These are phyloP conservation scores for Campoletis raptor DNA, from an alignment of 2,888 invertebrate genomes.

Conservation along the genomic window DNA sequence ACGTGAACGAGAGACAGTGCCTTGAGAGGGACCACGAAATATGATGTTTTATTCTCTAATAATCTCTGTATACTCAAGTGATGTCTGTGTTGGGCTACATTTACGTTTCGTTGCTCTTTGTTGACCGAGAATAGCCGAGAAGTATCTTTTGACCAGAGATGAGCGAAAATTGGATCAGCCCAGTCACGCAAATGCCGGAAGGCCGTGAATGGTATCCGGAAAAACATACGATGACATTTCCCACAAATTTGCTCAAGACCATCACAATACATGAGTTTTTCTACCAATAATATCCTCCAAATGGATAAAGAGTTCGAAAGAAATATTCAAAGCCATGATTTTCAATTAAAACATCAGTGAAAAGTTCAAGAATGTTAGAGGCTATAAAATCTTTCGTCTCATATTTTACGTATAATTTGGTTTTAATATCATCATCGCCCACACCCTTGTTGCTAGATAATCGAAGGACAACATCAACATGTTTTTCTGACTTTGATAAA, in stretches of 20 bases:
- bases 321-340: background rate
- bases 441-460: constrained; percentile 3
- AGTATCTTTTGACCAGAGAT: constrained; percentile 13
- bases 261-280: background rate
- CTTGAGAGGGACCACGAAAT: constrained; percentile 8
- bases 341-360: background rate
- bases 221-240: background rate
- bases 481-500: constrained; percentile 24
- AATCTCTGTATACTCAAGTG: constrained; percentile 20
- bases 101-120: constrained; percentile 12
- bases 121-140: background rate
- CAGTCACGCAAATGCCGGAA: constrained; percentile 10
- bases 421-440: background rate
- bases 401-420: background rate
- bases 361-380: background rate
- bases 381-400: background rate
- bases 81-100: constrained; percentile 17
- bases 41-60: constrained; percentile 41
- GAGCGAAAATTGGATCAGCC: constrained; percentile 26
- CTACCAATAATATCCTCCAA: background rate
- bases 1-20: constrained; percentile 23
- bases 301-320: too few relatives aligned
- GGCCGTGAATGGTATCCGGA: background rate
- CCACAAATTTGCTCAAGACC: constrained; percentile 20
- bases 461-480: constrained; percentile 22